Evolutionary conservation across 1,140 invertebrate species (phyloP).

Genomic region (Nasonia giraulti): DNA sequence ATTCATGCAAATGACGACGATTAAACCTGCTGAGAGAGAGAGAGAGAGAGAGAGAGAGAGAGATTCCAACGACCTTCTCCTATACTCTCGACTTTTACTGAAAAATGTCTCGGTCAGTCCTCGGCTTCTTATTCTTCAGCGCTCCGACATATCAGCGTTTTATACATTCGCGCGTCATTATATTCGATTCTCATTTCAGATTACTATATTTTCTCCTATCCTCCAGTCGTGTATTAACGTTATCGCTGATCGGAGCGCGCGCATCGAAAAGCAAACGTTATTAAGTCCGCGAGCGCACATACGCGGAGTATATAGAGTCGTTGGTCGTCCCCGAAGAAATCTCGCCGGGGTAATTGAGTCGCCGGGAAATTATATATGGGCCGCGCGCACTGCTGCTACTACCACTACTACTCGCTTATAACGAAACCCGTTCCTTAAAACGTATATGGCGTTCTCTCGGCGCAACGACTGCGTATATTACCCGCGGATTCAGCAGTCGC

Average conservation of each 20-base stretch:
- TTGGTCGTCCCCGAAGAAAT: slow-evolving; percentile 36
- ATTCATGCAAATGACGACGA: slow-evolving; percentile 44
- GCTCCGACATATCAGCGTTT: not conserved
- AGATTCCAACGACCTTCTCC: too few relatives aligned
- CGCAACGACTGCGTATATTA: not conserved
- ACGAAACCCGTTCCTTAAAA: slow-evolving; percentile 29
- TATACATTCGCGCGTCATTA: not conserved
- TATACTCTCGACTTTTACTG: not conserved
- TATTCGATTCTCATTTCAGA: not conserved
- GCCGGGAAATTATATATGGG: slow-evolving; percentile 41
- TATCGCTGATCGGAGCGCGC: not conserved
- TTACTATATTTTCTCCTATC: not conserved
- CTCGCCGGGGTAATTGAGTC: slow-evolving; percentile 38
- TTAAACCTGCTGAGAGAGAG: slow-evolving; percentile 35
- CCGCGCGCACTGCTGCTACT: not conserved
- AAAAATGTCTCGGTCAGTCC: not conserved
- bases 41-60: too few relatives aligned
- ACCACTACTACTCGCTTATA: not conserved
- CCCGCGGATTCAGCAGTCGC: not conserved
- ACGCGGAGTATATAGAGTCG: not conserved
- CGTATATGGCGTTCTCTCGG: not conserved
- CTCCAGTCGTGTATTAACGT: not conserved
- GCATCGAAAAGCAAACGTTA: not conserved
- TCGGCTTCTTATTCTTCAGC: not conserved
- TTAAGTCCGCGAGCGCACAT: not conserved